Evolutionary conservation across 2,797 vertebrate genomes (phyloP), one percentile per base, ranked within the genome.

Genomic region (Squalus acanthias): DNA sequence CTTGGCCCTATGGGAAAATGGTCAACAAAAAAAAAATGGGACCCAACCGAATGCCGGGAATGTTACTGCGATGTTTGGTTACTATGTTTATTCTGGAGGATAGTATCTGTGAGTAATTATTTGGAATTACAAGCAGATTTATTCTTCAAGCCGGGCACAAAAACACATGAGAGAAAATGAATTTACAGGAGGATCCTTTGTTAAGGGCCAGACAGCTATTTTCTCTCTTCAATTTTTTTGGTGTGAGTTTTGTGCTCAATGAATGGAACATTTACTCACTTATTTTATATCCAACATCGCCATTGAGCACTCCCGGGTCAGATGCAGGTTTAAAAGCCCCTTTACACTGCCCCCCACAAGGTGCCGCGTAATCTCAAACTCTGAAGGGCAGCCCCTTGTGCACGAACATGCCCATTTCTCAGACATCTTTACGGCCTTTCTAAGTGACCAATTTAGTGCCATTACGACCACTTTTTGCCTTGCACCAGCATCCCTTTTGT

Each of bases 91-190:
- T 39, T 69, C 91, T 93, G 63, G 63, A 69, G n/a, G 91, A 69
- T 67, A 22, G 46, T 93, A 93, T 93, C 91, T 93, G 91, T 12
- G 63, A 93, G 65, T 69, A 93, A 93, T 69, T 93, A 93, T 24
- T 69, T n/a, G 6, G 63, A 93, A 93, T 93, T 39, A 93, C 91
- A 93, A 93, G 63, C 91, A 93, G 91, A 93, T 93, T 93, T 67
- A 39, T 93, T 9, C n/a, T 67, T 69, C 91, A 69, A 29, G 17
- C 15, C 8, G 63, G 15, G 4, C 91, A 67, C 89, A 93, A 67
- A 57, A 60, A 46, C 63, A 69, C 91, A 67, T 24, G 91, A n/a
- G 26, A 89, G 88, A 69, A 67, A 46, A n/a, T 24, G 65, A 67
- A 39, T 93, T 67, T 93, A 39, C 63, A 67, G n/a, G 63, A 69